Conservation (phyloP, 2,113 vertebrate genomes). For the Datnioides undecimradiatus region DNA sequence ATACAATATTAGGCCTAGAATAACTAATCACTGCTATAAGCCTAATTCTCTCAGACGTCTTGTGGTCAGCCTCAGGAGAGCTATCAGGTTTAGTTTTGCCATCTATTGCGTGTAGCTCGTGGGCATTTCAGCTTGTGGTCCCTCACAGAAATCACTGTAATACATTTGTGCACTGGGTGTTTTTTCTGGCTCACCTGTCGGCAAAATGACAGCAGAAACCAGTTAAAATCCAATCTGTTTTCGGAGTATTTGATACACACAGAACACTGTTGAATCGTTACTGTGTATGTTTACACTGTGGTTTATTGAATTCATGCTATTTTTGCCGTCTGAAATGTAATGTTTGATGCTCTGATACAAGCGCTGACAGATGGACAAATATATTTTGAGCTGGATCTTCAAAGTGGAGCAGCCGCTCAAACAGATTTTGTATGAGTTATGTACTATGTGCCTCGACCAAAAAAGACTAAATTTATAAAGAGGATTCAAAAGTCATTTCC, state of each 20-base stretch:
- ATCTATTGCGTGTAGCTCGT: constrained; percentile 53
- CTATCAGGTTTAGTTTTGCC: constrained; percentile 73
- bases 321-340: constrained; percentile 15
- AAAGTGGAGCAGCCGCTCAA: constrained; percentile 33
- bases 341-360: constrained; percentile 36
- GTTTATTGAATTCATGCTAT: constrained; percentile 11
- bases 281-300: not conserved
- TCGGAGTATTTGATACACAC: constrained; percentile 21
- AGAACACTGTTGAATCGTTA: not conserved
- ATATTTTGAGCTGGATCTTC: constrained; percentile 16
- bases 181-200: constrained; percentile 44
- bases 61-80: constrained; percentile 70
- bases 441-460: not conserved
- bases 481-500: constrained; percentile 25
- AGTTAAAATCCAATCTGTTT: constrained; percentile 18
- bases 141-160: constrained; percentile 33
- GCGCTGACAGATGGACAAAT: constrained; percentile 40
- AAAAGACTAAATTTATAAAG: constrained; percentile 20
- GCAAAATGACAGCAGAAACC: constrained; percentile 28
- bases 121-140: constrained; percentile 36
- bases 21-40: constrained; percentile 68
- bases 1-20: constrained; percentile 61
- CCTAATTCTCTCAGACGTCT: constrained; percentile 64
- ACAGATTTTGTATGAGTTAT: constrained; percentile 39
- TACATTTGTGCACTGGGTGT: constrained; percentile 19